Evolutionary conservation across 2,113 vertebrate species (phyloP).

Genomic region (Limnothrissa miodon): DNA sequence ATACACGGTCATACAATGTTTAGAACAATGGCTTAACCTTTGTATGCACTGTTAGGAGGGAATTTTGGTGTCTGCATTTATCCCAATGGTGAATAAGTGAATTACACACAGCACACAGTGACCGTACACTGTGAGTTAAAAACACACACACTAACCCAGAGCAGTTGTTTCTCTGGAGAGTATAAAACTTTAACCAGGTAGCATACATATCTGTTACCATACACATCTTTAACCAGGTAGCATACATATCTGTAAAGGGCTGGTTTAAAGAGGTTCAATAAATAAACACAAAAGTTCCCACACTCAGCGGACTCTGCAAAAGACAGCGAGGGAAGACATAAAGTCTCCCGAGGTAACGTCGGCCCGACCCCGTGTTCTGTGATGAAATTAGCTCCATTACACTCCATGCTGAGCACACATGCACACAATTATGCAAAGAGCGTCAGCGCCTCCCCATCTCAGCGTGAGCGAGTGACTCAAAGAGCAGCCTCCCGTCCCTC

Average conservation of each 20-base stretch:
- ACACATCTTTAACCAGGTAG: too few relatives aligned
- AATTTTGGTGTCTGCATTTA: too few relatives aligned
- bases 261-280: background rate
- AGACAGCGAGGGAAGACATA: background rate
- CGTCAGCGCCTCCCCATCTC: background rate
- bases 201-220: too few relatives aligned
- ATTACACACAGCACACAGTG: too few relatives aligned
- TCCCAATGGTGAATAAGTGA: too few relatives aligned
- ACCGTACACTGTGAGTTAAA: too few relatives aligned
- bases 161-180: background rate
- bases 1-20: background rate
- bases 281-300: background rate
- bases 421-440: slow-evolving; percentile 6
- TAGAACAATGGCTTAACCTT: background rate
- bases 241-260: too few relatives aligned
- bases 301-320: background rate
- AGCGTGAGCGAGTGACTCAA: background rate
- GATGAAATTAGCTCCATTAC: background rate
- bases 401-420: background rate
- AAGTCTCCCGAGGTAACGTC: background rate
- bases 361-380: background rate
- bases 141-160: too few relatives aligned
- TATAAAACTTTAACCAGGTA: too few relatives aligned
- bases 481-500: background rate
- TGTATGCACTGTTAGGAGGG: too few relatives aligned